Percentiles rank a stretch among this genome's conserved stretches.
phyloP scores from a whole-genome alignment of 2,888 invertebrate genomes.

The Rhagium mordax region DNA sequence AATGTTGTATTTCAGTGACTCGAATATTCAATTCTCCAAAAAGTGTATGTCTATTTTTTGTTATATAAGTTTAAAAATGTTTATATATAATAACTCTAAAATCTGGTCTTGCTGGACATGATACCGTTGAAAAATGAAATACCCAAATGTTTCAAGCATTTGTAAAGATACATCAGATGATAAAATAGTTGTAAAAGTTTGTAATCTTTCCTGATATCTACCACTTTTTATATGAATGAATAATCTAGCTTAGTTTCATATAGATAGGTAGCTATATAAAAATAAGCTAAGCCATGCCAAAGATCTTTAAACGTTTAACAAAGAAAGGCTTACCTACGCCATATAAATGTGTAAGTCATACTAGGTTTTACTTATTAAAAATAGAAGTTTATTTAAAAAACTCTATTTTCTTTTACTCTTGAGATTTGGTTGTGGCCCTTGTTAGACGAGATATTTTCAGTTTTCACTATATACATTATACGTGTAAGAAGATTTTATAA shows the following conservation, averaged over 20 bases:
- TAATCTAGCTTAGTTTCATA: not conserved
- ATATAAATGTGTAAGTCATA: too few relatives aligned
- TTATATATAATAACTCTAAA: not conserved
- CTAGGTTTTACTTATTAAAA: too few relatives aligned
- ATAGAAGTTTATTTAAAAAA: too few relatives aligned
- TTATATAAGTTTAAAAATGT: slow-evolving; percentile 4
- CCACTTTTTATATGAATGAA: not conserved
- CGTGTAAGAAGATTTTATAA: too few relatives aligned
- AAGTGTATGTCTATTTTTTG: not conserved
- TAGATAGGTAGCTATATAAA: too few relatives aligned
- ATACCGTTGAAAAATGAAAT: not conserved
- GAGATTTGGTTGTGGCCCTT: too few relatives aligned
- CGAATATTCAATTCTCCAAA: not conserved
- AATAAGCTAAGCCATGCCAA: not conserved
- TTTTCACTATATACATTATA: too few relatives aligned
- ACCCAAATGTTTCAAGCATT: not conserved
- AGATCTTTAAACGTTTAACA: not conserved
- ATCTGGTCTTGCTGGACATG: not conserved
- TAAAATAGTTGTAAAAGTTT: not conserved
- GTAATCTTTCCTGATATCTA: not conserved
- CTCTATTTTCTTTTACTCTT: too few relatives aligned
- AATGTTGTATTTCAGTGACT: not conserved
- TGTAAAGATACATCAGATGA: not conserved
- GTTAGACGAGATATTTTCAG: too few relatives aligned
- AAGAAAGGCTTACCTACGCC: not conserved